These are phyloP conservation scores for Tautogolabrus adspersus DNA, from an alignment of 2,113 vertebrate species.

Conservation along the genomic window DNA sequence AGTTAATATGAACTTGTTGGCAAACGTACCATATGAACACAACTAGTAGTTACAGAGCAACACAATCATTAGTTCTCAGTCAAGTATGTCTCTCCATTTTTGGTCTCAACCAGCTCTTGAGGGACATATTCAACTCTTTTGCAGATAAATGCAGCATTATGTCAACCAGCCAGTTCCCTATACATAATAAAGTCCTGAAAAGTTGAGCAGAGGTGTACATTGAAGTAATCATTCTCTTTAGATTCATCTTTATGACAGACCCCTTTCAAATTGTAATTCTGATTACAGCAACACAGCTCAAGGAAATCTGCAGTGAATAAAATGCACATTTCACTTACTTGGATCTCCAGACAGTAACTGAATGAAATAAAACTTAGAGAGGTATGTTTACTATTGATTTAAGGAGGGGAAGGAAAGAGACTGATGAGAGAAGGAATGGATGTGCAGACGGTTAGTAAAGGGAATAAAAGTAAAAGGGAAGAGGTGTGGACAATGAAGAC, in stretches of 20 bases:
- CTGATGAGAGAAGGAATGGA: background rate
- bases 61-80: too few species aligned
- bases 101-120: too few species aligned
- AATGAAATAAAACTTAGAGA: background rate
- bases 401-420: background rate
- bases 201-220: background rate
- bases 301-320: constrained; percentile 9
- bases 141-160: too few species aligned
- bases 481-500: constrained; percentile 10
- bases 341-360: background rate
- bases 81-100: background rate
- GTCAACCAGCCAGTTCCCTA: background rate
- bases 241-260: background rate
- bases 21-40: background rate
- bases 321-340: background rate
- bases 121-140: too few species aligned
- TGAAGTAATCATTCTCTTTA: background rate
- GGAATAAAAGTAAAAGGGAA: background rate
- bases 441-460: background rate
- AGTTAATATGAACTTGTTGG: background rate
- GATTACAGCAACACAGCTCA: background rate
- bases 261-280: background rate
- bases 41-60: background rate
- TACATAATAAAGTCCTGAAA: too few species aligned
- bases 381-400: background rate